Evolutionary conservation across 2,888 invertebrate genomes (phyloP).

Genomic region (Epirrita christyi): DNA sequence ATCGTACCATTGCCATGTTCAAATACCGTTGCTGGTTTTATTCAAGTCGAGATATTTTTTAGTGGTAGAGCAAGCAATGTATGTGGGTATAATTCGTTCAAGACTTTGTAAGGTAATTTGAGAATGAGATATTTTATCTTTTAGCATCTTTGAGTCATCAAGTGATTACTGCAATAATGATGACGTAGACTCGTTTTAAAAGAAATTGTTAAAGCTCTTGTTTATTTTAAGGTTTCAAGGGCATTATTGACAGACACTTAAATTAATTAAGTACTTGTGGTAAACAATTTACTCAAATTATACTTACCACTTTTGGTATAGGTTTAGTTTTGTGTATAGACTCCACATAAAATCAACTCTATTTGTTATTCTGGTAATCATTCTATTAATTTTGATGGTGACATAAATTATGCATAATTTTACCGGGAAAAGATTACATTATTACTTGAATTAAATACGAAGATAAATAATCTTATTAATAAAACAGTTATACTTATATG

Average conservation of each 20-base stretch:
- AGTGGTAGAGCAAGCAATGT: conserved; percentile 35
- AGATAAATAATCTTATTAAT: no score
- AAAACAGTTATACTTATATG: no score
- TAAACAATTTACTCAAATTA: no score
- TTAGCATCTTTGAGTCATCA: conserved; percentile 39
- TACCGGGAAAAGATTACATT: not conserved
- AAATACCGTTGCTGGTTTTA: conserved; percentile 40
- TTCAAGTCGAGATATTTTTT: not conserved
- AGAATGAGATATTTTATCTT: conserved; percentile 22
- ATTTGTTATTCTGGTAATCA: not conserved
- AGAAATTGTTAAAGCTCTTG: conserved; percentile 12
- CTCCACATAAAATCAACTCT: no score
- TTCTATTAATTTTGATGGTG: not conserved
- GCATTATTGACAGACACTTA: no score
- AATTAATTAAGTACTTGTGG: no score
- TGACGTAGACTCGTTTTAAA: conserved; percentile 17
- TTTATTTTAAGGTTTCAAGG: no score
- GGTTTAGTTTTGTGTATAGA: no score
- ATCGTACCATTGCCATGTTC: conserved; percentile 4
- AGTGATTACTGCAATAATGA: conserved; percentile 18
- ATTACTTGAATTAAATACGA: no score
- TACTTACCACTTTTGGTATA: no score
- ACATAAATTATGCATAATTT: not conserved
- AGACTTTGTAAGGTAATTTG: conserved; percentile 10
- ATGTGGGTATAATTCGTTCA: not conserved